Evolutionary conservation across 2,888 invertebrate species (phyloP), one percentile per base, ranked within the genome.

Genomic region (Tiliacea aurago): DNA sequence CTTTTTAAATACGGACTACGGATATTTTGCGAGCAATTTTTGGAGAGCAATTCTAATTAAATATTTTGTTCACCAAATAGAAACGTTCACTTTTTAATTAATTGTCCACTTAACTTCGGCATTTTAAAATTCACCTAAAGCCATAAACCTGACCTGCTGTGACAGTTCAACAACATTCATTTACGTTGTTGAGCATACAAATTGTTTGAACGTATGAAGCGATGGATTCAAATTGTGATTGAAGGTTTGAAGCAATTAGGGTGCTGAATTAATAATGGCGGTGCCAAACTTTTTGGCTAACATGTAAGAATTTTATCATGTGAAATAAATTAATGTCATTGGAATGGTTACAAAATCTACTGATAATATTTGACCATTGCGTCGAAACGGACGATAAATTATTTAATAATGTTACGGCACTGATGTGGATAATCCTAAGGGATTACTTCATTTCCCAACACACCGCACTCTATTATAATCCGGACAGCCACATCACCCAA

Each of bases 381-480:
- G 33, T 43, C 18, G 4, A 45, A 65, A 75, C 9, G 2, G 53
- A 55, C 18, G 13, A 59, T 81, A 15, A 41, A 67, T 67, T 51
- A 56, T 55, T 33, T 37, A 78, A 55, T 78, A 70, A 80, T 59
- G 23, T 74, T 37, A 53, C 28, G 33, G 58, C 49, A 41, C 68
- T 55, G 63, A 51, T 56, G 55, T 28, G 71, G 61, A 56, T 72
- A 71, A 78, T 71, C 68, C 65, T 47, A 58, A 65, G 56, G 63
- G 83, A 75, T 64, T 61, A 56, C 53, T 64, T 67, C 20, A 51
- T 80, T 71, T 33, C 49, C 55, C 64, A 53, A 66, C 49, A 66
- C 55, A 71, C 69, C 80, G 61, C 56, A 53, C 47, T 63, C 68
- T 81, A 76, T 81, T 79, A 71, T 56, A 63, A 66, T 71, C 45